A percentile compares a stretch with the other conserved stretches of the same genome.
These are phyloP conservation scores for Hyles vespertilio DNA, from an alignment of 1,140 invertebrate species.

Conservation along the genomic window DNA sequence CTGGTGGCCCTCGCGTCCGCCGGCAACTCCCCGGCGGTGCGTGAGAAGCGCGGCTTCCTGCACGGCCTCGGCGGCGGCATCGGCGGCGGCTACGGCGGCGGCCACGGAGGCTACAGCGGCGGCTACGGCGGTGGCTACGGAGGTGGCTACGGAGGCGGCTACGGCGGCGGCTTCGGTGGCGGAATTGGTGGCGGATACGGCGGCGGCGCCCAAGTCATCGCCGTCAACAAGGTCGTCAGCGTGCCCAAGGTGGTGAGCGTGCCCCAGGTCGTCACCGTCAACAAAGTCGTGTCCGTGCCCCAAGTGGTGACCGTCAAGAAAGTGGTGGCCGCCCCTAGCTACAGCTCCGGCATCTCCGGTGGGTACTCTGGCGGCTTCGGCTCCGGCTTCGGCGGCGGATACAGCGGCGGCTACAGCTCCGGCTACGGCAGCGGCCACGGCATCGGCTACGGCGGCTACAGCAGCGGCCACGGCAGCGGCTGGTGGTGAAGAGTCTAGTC, in stretches of 20 bases:
- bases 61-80: constrained; percentile 9
- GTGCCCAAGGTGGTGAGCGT: constrained; percentile 33
- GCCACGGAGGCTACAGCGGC: constrained; percentile 1
- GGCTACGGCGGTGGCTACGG: constrained; percentile 8
- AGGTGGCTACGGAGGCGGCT: constrained; percentile 10
- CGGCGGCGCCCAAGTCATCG: constrained; percentile 20
- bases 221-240: constrained; percentile 38
- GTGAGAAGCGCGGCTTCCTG: constrained; percentile 13
- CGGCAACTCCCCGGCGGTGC: constrained; percentile 4
- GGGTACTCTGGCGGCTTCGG: not conserved
- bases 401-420: constrained; percentile 12
- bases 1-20: constrained; percentile 14
- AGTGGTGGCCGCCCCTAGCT: constrained; percentile 10
- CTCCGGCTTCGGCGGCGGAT: constrained; percentile 25
- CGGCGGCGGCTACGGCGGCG: no score
- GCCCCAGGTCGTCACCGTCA: constrained; percentile 32
- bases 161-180: not conserved
- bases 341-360: constrained; percentile 4
- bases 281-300: constrained; percentile 26
- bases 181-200: constrained; percentile 3
- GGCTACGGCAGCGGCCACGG: constrained; percentile 15
- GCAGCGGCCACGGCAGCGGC: constrained; percentile 5
- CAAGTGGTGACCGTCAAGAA: constrained; percentile 27
- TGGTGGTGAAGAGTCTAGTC: constrained; percentile 13
- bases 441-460: constrained; percentile 1